Conservation (phyloP, 2,797 vertebrate genomes). For the Karalla daura region DNA sequence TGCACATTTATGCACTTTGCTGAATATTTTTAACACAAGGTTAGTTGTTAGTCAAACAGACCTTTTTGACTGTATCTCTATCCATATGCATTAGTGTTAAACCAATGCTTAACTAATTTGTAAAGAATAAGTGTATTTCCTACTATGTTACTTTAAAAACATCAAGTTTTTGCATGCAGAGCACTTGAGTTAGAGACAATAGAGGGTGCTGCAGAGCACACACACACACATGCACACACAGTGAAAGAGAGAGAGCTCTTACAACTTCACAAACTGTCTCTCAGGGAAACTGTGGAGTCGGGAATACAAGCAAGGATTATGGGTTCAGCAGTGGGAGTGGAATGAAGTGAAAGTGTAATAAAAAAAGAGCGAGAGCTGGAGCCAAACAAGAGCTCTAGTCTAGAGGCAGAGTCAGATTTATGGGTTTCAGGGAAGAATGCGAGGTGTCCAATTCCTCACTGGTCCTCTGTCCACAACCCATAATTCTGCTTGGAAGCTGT, state of each 20-base stretch:
- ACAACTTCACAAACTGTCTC: slow-evolving; percentile 28
- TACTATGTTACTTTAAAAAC: neutral
- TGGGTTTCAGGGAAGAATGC: slow-evolving; percentile 69
- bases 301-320: slow-evolving; percentile 59
- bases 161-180: neutral
- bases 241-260: neutral
- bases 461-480: slow-evolving; percentile 56
- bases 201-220: slow-evolving; percentile 27
- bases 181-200: neutral
- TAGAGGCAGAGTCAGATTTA: slow-evolving; percentile 64
- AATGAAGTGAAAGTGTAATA: slow-evolving; percentile 59
- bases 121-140: neutral
- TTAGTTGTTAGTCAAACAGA: too few relatives aligned
- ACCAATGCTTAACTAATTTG: neutral
- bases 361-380: slow-evolving; percentile 32
- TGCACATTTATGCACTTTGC: neutral
- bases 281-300: slow-evolving; percentile 49
- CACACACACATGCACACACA: too few relatives aligned
- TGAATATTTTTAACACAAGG: neutral
- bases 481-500: slow-evolving; percentile 32
- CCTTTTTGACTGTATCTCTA: too few relatives aligned
- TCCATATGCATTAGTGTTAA: too few relatives aligned
- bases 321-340: slow-evolving; percentile 54
- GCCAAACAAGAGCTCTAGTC: slow-evolving; percentile 66
- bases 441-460: slow-evolving; percentile 77